A percentile compares a stretch with the other conserved stretches of the same genome.
These are phyloP conservation scores for Phorcus lineatus DNA, from an alignment of 2,888 invertebrate genomes.

Conservation along the genomic window DNA sequence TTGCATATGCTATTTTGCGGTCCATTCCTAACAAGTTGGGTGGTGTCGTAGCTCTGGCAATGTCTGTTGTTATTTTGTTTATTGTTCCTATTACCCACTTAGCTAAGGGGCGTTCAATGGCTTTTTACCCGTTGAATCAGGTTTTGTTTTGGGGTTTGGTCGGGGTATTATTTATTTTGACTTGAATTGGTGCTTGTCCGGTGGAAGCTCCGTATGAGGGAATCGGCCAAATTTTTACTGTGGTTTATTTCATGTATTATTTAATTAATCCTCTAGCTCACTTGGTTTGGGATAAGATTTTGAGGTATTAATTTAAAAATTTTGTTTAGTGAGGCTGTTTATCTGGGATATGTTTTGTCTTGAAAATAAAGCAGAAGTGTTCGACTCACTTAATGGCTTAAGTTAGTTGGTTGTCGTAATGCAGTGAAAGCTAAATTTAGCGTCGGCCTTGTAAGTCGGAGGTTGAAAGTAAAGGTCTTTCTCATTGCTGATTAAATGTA, in stretches of 20 bases:
- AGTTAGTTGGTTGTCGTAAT: not conserved
- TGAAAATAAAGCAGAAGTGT: constrained; percentile 24
- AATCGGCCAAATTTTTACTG: constrained; percentile 46
- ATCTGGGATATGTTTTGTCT: not conserved
- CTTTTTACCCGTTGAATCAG: constrained; percentile 78
- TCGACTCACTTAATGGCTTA: constrained; percentile 30
- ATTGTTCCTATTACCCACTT: constrained; percentile 79
- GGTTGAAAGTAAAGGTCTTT: constrained; percentile 35
- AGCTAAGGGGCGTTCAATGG: constrained; percentile 77
- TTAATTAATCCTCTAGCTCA: constrained; percentile 14
- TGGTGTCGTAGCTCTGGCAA: constrained; percentile 82
- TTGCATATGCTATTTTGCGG: constrained; percentile 87
- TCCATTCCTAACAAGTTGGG: constrained; percentile 88
- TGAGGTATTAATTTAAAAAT: not conserved
- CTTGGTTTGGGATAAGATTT: constrained; percentile 11
- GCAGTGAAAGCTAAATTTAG: constrained; percentile 27
- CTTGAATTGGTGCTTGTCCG: constrained; percentile 84
- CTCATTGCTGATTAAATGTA: not conserved
- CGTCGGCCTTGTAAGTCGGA: constrained; percentile 56
- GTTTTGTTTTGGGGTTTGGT: constrained; percentile 79
- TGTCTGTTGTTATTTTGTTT: constrained; percentile 83
- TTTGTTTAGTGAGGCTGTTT: too few relatives aligned
- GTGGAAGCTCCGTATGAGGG: constrained; percentile 81
- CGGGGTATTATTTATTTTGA: constrained; percentile 80
- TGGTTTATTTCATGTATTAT: constrained; percentile 45